Conservation (phyloP, 2,113 vertebrate species). For the Tursiops truncatus region DNA sequence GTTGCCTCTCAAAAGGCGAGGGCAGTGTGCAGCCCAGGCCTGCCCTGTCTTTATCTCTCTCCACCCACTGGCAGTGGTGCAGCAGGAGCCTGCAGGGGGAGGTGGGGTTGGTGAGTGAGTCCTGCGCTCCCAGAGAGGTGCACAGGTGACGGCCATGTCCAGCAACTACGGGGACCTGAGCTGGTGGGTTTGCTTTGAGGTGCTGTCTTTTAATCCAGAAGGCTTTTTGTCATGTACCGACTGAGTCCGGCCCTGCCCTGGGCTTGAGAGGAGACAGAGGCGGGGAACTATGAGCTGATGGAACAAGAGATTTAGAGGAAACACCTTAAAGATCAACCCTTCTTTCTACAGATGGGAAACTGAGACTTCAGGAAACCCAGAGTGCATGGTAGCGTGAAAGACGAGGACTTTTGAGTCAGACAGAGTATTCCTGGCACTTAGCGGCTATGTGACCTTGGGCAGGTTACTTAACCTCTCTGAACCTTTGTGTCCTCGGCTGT, state of each 20-base stretch:
- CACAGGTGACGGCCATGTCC: not conserved
- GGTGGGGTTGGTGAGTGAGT: too few species aligned
- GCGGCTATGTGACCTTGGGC: not conserved
- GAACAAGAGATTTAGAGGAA: not conserved
- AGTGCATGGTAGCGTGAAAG: not conserved
- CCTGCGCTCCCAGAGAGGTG: not conserved
- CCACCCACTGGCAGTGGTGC: not conserved
- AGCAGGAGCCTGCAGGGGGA: not conserved
- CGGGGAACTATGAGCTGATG: not conserved
- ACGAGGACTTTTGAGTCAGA: not conserved
- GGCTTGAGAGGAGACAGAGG: not conserved
- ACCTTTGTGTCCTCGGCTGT: not conserved
- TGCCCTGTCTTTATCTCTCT: not conserved
- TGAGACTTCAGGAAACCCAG: not conserved
- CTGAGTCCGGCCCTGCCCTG: not conserved
- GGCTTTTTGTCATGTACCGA: not conserved
- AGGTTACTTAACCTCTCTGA: not conserved
- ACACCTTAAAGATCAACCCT: not conserved
- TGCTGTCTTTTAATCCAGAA: not conserved
- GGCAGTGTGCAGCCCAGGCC: not conserved
- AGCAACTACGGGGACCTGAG: rapidly evolving
- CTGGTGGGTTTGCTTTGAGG: rapidly evolving
- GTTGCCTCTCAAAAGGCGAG: not conserved
- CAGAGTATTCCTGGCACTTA: not conserved
- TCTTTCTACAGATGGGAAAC: not conserved